Percentiles rank a stretch among this genome's conserved stretches.
Evolutionary conservation across 1,140 invertebrate genomes (phyloP).

Genomic region (Amyelois transitella): DNA sequence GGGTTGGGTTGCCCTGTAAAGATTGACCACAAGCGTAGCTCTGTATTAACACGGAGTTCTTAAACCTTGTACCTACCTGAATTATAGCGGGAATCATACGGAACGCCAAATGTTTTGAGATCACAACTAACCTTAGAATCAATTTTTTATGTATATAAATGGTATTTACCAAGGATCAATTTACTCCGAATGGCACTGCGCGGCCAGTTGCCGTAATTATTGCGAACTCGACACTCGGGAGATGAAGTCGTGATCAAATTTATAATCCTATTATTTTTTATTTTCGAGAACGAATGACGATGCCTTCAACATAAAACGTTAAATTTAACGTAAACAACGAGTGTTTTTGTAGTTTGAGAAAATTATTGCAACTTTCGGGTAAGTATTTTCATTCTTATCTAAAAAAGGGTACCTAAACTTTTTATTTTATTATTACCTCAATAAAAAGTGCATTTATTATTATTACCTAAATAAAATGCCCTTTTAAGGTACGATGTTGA

Average conservation of each 20-base stretch:
- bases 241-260: constrained; percentile 10
- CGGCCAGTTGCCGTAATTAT: constrained; percentile 29
- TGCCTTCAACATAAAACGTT: neutral
- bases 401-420: neutral
- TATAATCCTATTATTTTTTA: neutral
- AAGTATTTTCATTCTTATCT: neutral
- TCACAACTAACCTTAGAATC: constrained; percentile 7
- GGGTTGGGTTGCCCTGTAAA: too few relatives aligned
- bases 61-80: too few relatives aligned
- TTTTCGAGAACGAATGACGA: neutral
- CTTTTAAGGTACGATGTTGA: too few relatives aligned
- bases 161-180: constrained; percentile 23
- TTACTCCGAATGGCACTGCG: constrained; percentile 19
- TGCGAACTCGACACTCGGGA: constrained; percentile 34
- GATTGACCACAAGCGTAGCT: neutral
- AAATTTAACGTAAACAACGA: too few relatives aligned
- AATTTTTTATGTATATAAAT: constrained; percentile 18
- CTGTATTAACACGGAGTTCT: too few relatives aligned
- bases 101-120: constrained; percentile 4
- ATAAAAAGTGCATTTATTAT: too few relatives aligned
- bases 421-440: too few relatives aligned
- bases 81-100: neutral
- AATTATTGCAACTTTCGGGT: too few relatives aligned
- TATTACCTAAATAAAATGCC: too few relatives aligned
- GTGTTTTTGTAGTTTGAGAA: neutral